Base-by-base conservation (phyloP, 2,888 invertebrate genomes). In the Hydraecia micacea region DNA sequence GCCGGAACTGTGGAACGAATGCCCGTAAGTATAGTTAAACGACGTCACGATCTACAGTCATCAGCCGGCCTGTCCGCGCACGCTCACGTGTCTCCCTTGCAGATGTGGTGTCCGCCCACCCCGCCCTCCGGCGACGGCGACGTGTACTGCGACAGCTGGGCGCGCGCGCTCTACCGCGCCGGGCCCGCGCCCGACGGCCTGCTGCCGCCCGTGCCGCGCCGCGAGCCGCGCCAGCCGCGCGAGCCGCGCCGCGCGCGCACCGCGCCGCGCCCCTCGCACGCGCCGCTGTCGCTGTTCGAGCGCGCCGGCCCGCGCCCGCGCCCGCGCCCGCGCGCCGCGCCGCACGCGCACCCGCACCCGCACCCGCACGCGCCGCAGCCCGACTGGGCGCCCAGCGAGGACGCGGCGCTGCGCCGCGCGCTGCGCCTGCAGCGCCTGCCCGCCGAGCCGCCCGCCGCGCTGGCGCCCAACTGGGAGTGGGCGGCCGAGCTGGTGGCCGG, bases 81-180 rank as follows among this genome's bases (percentile, higher is more conserved):
- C 71, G 25, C 75, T 42, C 28, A 69, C 68, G 25, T 49, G 21
- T 32, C 18, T 28, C 75, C 72, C 74, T 87, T 91, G 89, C 95
- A 99, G 99, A 98, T 99, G 97, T 99, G 99, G 99, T 98, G 98
- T 89, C 99, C 99, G 75, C 99, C 99, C 78, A 99, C 99, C 36
- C 99, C 99, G 79, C 99, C 99, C 21, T 98, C 98, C 93, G 98
- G 98, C 93, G 99, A 99, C 91, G 98, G 98, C 92, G 99, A 99
- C 94, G 95, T 99, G 78, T 99, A 99, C 97, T 98, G 99, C 88
- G 99, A 99, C 94, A 97, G 98, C 88, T 98, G 98, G 81, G 96
- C 99, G 94, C 97, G 98, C 83, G 98, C 99, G 92, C 97, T 99
- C 84, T 99, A 99, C 96, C 98, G 99, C 82, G 96, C 97, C 88